phyloP scores from a whole-genome alignment of 2,888 invertebrate genomes.

The Punctoribates punctum region DNA sequence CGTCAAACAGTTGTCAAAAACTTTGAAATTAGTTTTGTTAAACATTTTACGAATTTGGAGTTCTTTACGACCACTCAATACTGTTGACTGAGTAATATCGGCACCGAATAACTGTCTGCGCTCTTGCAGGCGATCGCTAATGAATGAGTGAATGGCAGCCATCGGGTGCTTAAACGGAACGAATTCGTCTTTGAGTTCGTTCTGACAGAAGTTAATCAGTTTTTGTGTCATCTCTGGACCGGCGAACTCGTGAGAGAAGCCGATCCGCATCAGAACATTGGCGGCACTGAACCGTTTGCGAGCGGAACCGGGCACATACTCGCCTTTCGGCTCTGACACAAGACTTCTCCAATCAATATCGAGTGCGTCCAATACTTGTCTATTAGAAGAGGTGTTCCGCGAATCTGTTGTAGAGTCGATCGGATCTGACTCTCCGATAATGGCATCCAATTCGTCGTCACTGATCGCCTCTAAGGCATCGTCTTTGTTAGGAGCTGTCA shows the following conservation, averaged over 20 bases:
- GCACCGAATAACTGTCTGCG: conserved; percentile 61
- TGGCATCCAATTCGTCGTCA: conserved; percentile 48
- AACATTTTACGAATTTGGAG: conserved; percentile 63
- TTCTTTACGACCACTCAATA: conserved; percentile 74
- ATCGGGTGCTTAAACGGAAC: conserved; percentile 49
- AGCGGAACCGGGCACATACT: conserved; percentile 59
- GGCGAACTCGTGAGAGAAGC: conserved; percentile 73
- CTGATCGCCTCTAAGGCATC: conserved; percentile 46
- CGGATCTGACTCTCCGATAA: conserved; percentile 68
- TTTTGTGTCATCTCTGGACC: conserved; percentile 63
- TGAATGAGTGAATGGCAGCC: conserved; percentile 52
- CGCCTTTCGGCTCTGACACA: conserved; percentile 52
- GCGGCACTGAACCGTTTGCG: conserved; percentile 76
- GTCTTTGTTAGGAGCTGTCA: conserved; percentile 64
- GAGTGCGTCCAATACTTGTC: conserved; percentile 78
- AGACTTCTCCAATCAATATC: conserved; percentile 94
- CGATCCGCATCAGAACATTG: conserved; percentile 72
- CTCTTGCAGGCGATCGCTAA: conserved; percentile 50
- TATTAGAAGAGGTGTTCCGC: neutral
- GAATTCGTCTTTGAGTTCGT: conserved; percentile 49
- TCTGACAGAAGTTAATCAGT: conserved; percentile 50
- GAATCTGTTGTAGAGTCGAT: conserved; percentile 63
- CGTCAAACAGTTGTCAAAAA: conserved; percentile 1
- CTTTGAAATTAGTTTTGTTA: conserved; percentile 17
- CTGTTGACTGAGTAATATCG: conserved; percentile 70